phyloP scores from a whole-genome alignment of 2,888 invertebrate genomes.

The Brachypalpus laphriformis region DNA sequence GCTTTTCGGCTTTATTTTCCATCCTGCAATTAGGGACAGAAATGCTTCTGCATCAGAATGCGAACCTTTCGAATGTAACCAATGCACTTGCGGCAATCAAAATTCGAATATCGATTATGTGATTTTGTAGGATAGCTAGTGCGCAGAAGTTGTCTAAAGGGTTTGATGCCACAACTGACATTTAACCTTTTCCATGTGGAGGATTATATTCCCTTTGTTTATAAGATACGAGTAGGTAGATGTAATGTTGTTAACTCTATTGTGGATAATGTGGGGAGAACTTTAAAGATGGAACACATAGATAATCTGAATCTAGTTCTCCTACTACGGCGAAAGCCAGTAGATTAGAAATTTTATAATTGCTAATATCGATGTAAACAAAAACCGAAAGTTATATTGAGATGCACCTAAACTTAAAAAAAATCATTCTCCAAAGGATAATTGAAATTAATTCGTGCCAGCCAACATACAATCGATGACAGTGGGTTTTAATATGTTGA shows the following conservation, averaged over 20 bases:
- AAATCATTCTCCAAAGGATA: no score
- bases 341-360: no score
- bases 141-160: conserved; percentile 38
- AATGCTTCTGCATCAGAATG: neutral
- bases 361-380: no score
- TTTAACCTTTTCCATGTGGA: neutral
- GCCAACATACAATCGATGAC: no score
- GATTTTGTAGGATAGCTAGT: neutral
- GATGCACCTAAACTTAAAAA: no score
- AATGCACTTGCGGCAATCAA: conserved; percentile 38
- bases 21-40: conserved; percentile 7
- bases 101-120: conserved; percentile 49
- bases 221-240: neutral
- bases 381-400: no score
- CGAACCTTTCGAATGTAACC: conserved; percentile 7
- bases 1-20: conserved; percentile 28
- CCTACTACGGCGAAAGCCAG: no score
- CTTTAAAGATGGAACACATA: no score
- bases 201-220: neutral
- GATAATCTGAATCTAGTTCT: no score
- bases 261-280: neutral
- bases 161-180: conserved; percentile 17
- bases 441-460: no score
- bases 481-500: no score
- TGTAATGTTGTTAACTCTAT: neutral